phyloP scores from a whole-genome alignment of 2,113 vertebrate species.

The Corythaeola cristata region DNA sequence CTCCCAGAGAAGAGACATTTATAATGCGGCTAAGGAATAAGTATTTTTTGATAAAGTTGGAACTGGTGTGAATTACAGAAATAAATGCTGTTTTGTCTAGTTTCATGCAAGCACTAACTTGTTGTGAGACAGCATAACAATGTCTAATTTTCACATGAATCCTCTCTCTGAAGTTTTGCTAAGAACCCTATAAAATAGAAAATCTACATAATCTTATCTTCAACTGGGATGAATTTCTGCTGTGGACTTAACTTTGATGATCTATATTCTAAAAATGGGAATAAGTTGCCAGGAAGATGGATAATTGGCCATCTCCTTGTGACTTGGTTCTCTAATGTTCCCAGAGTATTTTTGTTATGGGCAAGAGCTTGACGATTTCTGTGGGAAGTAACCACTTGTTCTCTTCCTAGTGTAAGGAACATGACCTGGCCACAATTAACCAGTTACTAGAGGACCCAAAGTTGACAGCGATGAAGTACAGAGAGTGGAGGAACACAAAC shows the following conservation, averaged over 20 bases:
- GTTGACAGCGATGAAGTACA: conserved; percentile 86
- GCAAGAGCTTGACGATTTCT: not conserved
- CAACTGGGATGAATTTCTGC: not conserved
- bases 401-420: conserved; percentile 87
- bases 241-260: not conserved
- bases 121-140: not conserved
- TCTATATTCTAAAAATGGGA: not conserved
- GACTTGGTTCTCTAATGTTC: not conserved
- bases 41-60: not conserved
- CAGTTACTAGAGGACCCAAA: conserved; percentile 84
- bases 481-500: conserved; percentile 90
- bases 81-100: not conserved
- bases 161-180: not conserved
- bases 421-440: conserved; percentile 89
- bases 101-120: not conserved
- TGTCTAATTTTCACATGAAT: not conserved
- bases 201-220: not conserved
- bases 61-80: not conserved
- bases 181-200: not conserved
- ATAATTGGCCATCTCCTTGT: not conserved
- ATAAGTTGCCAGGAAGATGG: not conserved
- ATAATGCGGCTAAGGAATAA: not conserved
- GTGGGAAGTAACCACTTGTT: not conserved
- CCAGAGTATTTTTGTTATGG: not conserved
- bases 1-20: not conserved